Evolutionary conservation across 2,888 invertebrate species (phyloP), one percentile per base, ranked within the genome.

Genomic region (Drosophila barbarae): DNA sequence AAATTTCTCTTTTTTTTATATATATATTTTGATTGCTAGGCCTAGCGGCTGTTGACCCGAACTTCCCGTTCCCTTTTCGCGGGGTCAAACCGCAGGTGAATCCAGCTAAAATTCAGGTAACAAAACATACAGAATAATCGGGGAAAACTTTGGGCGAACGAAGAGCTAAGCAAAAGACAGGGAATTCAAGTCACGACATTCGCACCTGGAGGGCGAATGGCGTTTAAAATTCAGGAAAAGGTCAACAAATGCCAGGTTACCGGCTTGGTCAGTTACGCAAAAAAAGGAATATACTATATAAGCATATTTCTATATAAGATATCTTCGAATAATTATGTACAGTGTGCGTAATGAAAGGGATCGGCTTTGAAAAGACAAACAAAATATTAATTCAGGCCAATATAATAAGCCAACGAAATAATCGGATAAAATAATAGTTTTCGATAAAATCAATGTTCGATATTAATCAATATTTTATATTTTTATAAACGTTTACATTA

Each of bases 121-220:
- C 23, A 46, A 39, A 60, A 38, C 52, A 36, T 58, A 41, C 56
- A 49, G 39, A 39, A 47, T 57, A 60, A 61, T 28, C 54, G 42
- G 21, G 18, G 42, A 47, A 74, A 55, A 52, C 13, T 64, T 61
- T 21, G 51, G 44, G 47, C 30, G 44, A 13, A 23, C 23, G 28
- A 21, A 12, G 15, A 46, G 26, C 50, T 46, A 36, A 7, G 49
- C 18, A 64, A 54, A 39, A 66, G 50, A 46, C 49, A 30, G 34
- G 41, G 54, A 76, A 78, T 76, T 76, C 67, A 76, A 76, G 73
- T 76, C 76, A 73, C 67, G 76, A 73, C 67, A 78, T 67, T 67
- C 73, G 68, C 32, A 67, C 73, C 73, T 64, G 63, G 36, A 59
- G 78, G 71, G 64, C 56, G 38, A 69, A 69, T 44, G 55, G 58